Evolutionary conservation across 1,140 invertebrate species (phyloP), one percentile per base, ranked within the genome.

Genomic region (Teleogryllus occipitalis): DNA sequence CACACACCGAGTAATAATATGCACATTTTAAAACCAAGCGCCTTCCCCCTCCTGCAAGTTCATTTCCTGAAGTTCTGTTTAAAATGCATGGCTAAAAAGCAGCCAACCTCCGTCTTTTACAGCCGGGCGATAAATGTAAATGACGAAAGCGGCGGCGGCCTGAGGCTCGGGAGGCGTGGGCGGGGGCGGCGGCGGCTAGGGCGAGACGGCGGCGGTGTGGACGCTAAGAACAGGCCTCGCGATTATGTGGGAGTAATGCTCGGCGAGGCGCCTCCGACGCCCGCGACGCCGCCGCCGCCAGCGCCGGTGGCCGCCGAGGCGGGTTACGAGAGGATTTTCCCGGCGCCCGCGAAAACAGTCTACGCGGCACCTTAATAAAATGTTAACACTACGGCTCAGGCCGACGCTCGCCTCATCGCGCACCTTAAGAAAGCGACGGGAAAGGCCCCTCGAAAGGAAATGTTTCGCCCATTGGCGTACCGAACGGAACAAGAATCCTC

Each of bases 41-140:
- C 18, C 27, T 39, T 39, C 27, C 27, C 27, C 27, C 27, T 18
- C 10, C 10, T 65, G 54, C 18, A 65, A 65, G 54, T 65, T 65
- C 54, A 65, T 65, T 65, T 65, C 54, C 54, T 65, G 10, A 14
- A 65, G 54, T 65, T 65, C 54, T 65, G 54, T 65, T 65, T 65
- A 65, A 65, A 65, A 65, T 65, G 54, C 54, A 65, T 18, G 54
- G 54, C 54, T 65, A 65, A 65, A 65, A 65, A 65, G 54, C 54
- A 65, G 54, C 10, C 10, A 65, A 65, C 54, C 10, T 65, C 18
- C 54, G 54, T 65, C 54, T 65, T 65, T 65, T 65, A 65, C 54
- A 65, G 18, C 54, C 54, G 18, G 54, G 54, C 54, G 54, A 65
- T 65, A 65, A 65, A 65, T 65, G 54, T 10, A 14, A 65, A 65